These are phyloP conservation scores for Eremophila alpestris DNA, from an alignment of 2,797 vertebrate species.

Conservation along the genomic window DNA sequence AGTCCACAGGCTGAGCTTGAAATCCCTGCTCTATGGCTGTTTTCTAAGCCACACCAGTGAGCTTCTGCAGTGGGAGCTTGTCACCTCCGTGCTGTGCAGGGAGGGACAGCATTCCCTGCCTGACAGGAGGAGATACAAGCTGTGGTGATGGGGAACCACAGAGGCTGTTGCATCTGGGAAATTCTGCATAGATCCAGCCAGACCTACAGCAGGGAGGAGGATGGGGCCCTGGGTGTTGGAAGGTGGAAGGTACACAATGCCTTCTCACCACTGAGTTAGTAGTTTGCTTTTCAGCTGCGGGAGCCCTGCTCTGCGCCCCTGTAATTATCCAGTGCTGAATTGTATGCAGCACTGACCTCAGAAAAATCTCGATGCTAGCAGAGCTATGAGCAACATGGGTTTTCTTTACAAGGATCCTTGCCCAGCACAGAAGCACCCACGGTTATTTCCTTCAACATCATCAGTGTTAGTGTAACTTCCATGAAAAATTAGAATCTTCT, in stretches of 20 bases:
- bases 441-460: neutral
- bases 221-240: neutral
- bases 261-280: neutral
- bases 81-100: neutral
- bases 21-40: neutral
- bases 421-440: neutral
- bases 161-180: neutral
- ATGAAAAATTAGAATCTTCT: neutral
- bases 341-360: neutral
- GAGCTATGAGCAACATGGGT: neutral
- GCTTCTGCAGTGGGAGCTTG: neutral
- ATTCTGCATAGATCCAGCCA: neutral
- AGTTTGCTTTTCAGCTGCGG: neutral
- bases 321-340: neutral
- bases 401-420: neutral
- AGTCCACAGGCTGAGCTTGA: neutral
- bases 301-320: rapidly evolving
- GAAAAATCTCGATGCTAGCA: neutral
- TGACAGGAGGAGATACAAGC: neutral
- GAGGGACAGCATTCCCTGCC: neutral
- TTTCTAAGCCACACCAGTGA: neutral
- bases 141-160: neutral
- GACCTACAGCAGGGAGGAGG: neutral
- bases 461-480: neutral
- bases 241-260: neutral